Conservation (phyloP, 2,888 invertebrate genomes). For the Acronicta leporina region DNA sequence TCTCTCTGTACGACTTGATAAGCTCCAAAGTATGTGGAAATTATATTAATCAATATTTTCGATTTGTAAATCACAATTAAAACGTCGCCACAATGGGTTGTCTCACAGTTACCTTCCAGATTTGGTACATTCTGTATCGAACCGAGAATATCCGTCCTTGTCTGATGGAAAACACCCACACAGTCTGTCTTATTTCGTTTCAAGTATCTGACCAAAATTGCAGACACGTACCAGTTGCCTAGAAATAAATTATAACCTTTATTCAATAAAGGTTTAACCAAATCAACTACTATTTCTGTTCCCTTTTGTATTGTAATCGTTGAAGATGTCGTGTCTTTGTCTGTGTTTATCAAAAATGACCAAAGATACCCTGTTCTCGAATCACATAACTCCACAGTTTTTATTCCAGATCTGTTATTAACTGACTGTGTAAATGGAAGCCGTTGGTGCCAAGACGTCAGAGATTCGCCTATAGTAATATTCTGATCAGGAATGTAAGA, state of each 20-base stretch:
- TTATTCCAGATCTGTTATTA: neutral
- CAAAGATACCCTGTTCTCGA: neutral
- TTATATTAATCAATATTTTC: neutral
- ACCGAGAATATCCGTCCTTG: slow-evolving; percentile 19
- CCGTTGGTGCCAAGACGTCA: neutral
- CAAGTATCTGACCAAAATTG: slow-evolving; percentile 26
- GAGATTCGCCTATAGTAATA: neutral
- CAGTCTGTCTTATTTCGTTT: slow-evolving; percentile 38
- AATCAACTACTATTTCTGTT: slow-evolving; percentile 7
- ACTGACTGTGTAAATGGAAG: neutral
- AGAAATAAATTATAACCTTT: slow-evolving; percentile 27
- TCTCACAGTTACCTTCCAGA: slow-evolving; percentile 23
- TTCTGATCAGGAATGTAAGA: neutral
- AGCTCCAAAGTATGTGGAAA: slow-evolving; percentile 4
- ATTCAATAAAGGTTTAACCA: slow-evolving; percentile 29
- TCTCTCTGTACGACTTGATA: neutral
- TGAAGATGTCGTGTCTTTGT: neutral
- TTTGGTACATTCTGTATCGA: slow-evolving; percentile 25
- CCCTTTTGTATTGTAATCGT: neutral
- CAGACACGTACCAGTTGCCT: slow-evolving; percentile 30
- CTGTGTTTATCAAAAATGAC: neutral
- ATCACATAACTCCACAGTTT: neutral
- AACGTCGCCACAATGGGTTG: slow-evolving; percentile 35
- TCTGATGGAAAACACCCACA: slow-evolving; percentile 29
- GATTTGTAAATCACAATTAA: neutral